Conservation (phyloP, 2,888 invertebrate genomes). For the Volucella bombylans region DNA sequence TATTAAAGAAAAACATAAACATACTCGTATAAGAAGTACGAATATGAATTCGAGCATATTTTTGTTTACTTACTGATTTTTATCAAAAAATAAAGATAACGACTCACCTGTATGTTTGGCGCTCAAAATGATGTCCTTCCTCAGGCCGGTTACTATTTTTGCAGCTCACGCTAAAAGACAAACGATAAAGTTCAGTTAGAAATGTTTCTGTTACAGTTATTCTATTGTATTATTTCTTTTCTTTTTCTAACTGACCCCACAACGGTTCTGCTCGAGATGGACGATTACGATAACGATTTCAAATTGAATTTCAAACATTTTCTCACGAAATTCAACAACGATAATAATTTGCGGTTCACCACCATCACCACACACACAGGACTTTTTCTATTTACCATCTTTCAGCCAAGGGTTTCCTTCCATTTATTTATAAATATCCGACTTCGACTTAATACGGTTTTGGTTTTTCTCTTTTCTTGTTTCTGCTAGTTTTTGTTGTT, state of each 20-base stretch:
- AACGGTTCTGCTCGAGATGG: too few species aligned
- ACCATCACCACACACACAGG: not conserved
- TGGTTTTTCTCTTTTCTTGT: not conserved
- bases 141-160: not conserved
- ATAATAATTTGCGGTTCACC: conserved; percentile 34
- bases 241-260: not conserved
- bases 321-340: conserved; percentile 7
- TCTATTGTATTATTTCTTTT: conserved; percentile 7
- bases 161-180: not conserved
- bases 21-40: too few species aligned
- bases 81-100: too few species aligned
- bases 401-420: not conserved
- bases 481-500: not conserved
- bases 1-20: too few species aligned
- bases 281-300: not conserved
- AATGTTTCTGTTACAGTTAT: conserved; percentile 26
- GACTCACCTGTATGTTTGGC: conserved; percentile 17
- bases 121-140: not conserved
- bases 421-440: conserved; percentile 26
- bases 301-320: conserved; percentile 18
- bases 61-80: too few species aligned
- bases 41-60: too few species aligned
- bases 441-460: not conserved
- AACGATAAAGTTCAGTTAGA: conserved; percentile 17
- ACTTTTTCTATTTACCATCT: conserved; percentile 7